Percentiles rank a stretch among this genome's conserved stretches.
phyloP scores from a whole-genome alignment of 2,797 vertebrate species.

The Chelidonichthys spinosus region DNA sequence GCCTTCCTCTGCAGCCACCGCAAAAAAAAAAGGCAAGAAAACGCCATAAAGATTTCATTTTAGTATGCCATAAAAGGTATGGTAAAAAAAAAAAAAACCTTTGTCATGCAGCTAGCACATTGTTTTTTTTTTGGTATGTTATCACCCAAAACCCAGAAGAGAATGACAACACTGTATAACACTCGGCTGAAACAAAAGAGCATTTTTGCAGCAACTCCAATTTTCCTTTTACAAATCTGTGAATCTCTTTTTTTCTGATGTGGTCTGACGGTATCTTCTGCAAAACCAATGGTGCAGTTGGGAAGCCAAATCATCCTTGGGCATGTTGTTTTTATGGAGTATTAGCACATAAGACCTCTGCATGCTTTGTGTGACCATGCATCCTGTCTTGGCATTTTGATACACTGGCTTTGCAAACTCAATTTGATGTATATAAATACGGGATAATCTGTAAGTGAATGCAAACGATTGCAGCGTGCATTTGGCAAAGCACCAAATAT shows the following conservation, averaged over 20 bases:
- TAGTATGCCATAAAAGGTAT: no score
- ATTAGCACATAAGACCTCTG: slow-evolving; percentile 1
- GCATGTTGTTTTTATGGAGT: background rate
- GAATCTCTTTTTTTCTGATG: background rate
- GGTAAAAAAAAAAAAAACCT: no score
- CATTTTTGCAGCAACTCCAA: background rate
- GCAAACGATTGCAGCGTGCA: slow-evolving; percentile 78
- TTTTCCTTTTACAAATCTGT: background rate
- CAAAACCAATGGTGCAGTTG: slow-evolving; percentile 15
- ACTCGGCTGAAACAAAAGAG: background rate
- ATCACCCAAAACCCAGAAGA: background rate
- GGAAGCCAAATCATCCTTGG: slow-evolving; percentile 1
- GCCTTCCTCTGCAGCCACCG: no score
- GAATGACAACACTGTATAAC: background rate
- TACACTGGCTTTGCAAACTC: background rate
- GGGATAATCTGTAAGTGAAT: slow-evolving; percentile 62
- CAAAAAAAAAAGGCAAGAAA: no score
- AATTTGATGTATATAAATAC: slow-evolving; percentile 10
- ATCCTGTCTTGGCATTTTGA: background rate
- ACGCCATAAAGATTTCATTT: no score
- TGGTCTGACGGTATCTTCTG: slow-evolving; percentile 11
- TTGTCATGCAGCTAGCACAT: background rate
- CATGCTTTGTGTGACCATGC: slow-evolving; percentile 15
- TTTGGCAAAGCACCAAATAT: slow-evolving; percentile 80
- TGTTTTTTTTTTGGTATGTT: background rate